phyloP scores from a whole-genome alignment of 2,797 vertebrate genomes.

The Meriones psammophilus region DNA sequence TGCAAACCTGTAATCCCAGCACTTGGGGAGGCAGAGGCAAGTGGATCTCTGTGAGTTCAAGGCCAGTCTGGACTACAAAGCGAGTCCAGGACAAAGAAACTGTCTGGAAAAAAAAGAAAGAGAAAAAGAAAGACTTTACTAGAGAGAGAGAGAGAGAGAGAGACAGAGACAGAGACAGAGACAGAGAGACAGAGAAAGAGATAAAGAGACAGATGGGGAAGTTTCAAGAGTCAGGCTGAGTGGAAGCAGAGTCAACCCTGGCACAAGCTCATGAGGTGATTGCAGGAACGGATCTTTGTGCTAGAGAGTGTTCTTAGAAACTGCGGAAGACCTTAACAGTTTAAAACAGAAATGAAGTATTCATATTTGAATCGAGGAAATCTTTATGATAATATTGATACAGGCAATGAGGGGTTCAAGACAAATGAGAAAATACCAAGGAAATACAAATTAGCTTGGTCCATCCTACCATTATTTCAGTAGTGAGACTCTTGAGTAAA shows the following conservation, averaged over 20 bases:
- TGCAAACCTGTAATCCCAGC: too few species aligned
- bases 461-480: not conserved
- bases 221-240: not conserved
- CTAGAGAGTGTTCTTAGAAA: not conserved
- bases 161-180: not conserved
- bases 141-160: too few species aligned
- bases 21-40: too few species aligned
- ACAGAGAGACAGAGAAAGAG: not conserved
- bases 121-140: not conserved
- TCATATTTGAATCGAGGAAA: constrained; percentile 6
- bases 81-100: not conserved
- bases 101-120: not conserved
- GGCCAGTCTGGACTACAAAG: too few species aligned
- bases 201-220: not conserved
- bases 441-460: not conserved
- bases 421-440: not conserved
- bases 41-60: too few species aligned
- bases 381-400: not conserved
- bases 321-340: not conserved
- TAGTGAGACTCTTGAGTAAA: not conserved
- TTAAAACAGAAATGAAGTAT: not conserved
- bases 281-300: not conserved
- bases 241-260: not conserved
- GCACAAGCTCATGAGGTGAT: not conserved
- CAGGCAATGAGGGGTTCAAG: not conserved